phyloP scores from a whole-genome alignment of 2,888 invertebrate species.

The Euphydryas editha region DNA sequence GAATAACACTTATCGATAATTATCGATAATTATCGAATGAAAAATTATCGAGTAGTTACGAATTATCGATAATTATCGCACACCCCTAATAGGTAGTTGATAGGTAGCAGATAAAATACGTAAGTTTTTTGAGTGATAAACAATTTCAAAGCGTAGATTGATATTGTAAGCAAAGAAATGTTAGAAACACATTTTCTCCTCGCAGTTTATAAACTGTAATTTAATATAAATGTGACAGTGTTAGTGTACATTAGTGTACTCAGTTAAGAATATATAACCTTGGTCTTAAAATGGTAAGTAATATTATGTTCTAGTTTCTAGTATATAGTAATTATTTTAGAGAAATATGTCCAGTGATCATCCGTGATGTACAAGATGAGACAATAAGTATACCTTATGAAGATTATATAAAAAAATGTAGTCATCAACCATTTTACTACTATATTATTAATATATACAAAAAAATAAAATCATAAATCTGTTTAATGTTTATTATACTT shows the following conservation, averaged over 20 bases:
- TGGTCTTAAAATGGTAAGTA: conserved; percentile 48
- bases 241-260: conserved; percentile 16
- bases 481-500: no score
- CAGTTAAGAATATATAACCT: conserved; percentile 42
- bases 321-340: conserved; percentile 22
- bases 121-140: conserved; percentile 26
- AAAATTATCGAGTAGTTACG: no score
- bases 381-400: not conserved
- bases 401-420: not conserved
- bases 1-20: no score
- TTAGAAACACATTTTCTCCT: conserved; percentile 14
- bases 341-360: conserved; percentile 13
- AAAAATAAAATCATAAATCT: not conserved
- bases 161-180: conserved; percentile 18
- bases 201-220: conserved; percentile 12
- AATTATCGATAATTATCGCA: no score
- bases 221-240: conserved; percentile 11
- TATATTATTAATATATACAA: not conserved
- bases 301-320: conserved; percentile 18
- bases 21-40: no score
- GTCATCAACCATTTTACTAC: no score
- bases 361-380: conserved; percentile 4
- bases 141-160: conserved; percentile 19
- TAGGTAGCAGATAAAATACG: conserved; percentile 24
- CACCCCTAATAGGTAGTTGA: no score